Conservation (phyloP, 92 coral and sea anemone genomes). For the Parazoanthus darwini region DNA sequence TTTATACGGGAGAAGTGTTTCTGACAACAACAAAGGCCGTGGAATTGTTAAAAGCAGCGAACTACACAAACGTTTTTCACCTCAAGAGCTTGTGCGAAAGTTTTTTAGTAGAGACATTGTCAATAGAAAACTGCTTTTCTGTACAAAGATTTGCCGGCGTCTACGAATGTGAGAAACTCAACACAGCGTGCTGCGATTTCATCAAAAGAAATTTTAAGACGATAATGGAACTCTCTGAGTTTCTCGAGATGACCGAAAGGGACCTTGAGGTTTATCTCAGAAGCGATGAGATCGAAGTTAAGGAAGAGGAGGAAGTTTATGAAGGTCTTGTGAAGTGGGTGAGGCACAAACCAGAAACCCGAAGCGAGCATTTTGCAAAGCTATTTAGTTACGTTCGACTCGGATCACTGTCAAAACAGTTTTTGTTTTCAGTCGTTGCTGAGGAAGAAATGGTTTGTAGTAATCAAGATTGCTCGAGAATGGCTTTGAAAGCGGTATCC, state of each 20-base stretch:
- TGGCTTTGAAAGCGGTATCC: slow-evolving; percentile 18
- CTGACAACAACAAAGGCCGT: slow-evolving; percentile 16
- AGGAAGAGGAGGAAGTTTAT: slow-evolving; percentile 31
- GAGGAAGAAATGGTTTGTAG: slow-evolving; percentile 34
- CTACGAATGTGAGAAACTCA: slow-evolving; percentile 25
- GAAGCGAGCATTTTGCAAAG: slow-evolving; percentile 12
- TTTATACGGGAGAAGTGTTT: slow-evolving; percentile 34
- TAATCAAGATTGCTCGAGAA: slow-evolving; percentile 21
- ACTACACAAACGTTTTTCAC: slow-evolving; percentile 10
- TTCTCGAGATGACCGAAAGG: slow-evolving; percentile 23
- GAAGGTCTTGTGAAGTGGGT: slow-evolving; percentile 34
- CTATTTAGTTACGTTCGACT: slow-evolving; percentile 23
- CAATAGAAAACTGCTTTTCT: slow-evolving; percentile 14
- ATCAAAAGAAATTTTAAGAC: background rate
- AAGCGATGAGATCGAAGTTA: slow-evolving; percentile 21
- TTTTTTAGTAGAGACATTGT: slow-evolving; percentile 9
- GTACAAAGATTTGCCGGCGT: slow-evolving; percentile 5
- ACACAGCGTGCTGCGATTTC: background rate
- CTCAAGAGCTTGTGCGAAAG: slow-evolving; percentile 23
- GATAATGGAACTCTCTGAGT: slow-evolving; percentile 9
- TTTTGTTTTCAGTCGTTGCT: slow-evolving; percentile 25
- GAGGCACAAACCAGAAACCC: background rate
- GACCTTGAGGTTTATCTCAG: slow-evolving; percentile 21
- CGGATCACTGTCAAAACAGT: slow-evolving; percentile 27
- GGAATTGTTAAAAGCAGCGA: slow-evolving; percentile 34